Conservation (phyloP, 2,113 vertebrate genomes). For the Empidonax alnorum region DNA sequence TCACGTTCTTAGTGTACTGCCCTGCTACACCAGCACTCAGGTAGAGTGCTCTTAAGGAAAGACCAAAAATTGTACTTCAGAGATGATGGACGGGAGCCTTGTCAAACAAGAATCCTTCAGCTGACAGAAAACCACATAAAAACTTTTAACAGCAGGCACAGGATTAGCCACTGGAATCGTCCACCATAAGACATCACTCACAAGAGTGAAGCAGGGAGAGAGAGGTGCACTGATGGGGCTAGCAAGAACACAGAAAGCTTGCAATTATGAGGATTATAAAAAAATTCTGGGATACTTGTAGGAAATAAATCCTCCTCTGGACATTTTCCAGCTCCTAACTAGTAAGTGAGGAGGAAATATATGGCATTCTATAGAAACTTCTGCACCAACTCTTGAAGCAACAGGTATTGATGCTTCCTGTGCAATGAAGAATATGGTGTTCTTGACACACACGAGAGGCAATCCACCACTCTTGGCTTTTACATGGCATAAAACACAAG, state of each 20-base stretch:
- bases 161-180: neutral
- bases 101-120: neutral
- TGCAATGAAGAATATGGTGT: neutral
- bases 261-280: neutral
- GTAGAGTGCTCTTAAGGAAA: neutral
- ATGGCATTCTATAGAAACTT: neutral
- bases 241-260: neutral
- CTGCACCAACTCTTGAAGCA: neutral
- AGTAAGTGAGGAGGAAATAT: neutral
- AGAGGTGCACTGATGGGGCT: neutral
- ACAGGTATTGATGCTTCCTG: neutral
- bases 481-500: neutral
- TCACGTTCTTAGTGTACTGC: neutral
- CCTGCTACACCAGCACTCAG: neutral
- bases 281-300: neutral
- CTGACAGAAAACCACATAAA: neutral
- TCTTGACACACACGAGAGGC: neutral
- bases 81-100: neutral
- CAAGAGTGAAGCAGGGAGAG: neutral
- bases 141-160: neutral
- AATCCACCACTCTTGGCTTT: neutral
- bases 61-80: neutral
- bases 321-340: neutral
- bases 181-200: neutral
- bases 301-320: neutral